phyloP scores from a whole-genome alignment of 2,888 invertebrate species.

The Drosophila maculinotata region DNA sequence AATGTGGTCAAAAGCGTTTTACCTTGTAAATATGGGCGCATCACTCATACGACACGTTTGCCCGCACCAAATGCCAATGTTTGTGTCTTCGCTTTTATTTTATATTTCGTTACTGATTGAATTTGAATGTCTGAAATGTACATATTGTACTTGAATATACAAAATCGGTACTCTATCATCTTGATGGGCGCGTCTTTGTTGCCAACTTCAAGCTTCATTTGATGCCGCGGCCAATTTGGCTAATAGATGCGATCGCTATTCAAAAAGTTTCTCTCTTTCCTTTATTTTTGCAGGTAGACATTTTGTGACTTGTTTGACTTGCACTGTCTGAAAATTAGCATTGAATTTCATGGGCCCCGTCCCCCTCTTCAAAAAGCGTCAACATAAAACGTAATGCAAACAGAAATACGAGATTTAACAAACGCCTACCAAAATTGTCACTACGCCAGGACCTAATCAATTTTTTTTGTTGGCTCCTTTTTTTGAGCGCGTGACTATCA shows the following conservation, averaged over 20 bases:
- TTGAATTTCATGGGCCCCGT: constrained; percentile 50
- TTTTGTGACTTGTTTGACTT: constrained; percentile 53
- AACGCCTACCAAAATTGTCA: constrained; percentile 25
- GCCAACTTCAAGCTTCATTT: constrained; percentile 52
- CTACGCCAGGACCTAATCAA: constrained; percentile 4
- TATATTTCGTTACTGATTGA: constrained; percentile 47
- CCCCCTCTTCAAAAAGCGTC: background rate
- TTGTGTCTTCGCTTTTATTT: constrained; percentile 17
- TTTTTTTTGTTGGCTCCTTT: no score
- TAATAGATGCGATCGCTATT: constrained; percentile 46
- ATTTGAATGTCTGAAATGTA: constrained; percentile 36
- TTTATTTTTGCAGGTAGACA: constrained; percentile 2
- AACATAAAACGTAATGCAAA: constrained; percentile 31
- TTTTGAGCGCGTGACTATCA: background rate
- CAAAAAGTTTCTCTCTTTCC: no score
- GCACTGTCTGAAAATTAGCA: constrained; percentile 69
- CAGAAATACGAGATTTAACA: constrained; percentile 74
- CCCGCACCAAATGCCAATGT: constrained; percentile 21
- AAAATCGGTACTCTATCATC: constrained; percentile 43
- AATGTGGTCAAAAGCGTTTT: constrained; percentile 23
- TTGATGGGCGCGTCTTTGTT: constrained; percentile 44
- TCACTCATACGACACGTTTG: constrained; percentile 53
- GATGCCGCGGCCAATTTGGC: constrained; percentile 58
- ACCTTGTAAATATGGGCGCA: constrained; percentile 39
- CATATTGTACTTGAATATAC: constrained; percentile 15